These are phyloP conservation scores for Clarias macrocephalus DNA, from an alignment of 2,113 vertebrate species.

Conservation along the genomic window DNA sequence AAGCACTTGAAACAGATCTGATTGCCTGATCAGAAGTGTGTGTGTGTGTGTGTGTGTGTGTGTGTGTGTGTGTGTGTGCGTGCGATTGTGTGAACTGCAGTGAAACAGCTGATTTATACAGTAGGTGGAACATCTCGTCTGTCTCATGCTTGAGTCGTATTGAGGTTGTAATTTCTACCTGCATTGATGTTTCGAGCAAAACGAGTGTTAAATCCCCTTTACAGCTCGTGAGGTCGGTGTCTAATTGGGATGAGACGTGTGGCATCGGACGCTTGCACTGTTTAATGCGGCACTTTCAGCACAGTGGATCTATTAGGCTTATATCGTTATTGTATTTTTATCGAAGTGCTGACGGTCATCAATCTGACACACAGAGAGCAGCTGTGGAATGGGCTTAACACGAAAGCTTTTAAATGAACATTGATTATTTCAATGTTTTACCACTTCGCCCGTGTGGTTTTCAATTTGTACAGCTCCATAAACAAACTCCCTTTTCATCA, in stretches of 20 bases:
- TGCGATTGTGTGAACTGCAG: background rate
- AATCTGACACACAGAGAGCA: background rate
- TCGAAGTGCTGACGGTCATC: background rate
- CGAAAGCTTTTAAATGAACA: background rate
- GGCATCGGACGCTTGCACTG: background rate
- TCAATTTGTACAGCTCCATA: background rate
- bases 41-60: background rate
- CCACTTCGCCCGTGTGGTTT: background rate
- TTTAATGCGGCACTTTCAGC: background rate
- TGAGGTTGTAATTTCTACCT: constrained; percentile 1
- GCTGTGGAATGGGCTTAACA: background rate
- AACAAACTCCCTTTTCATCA: background rate
- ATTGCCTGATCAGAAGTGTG: constrained; percentile 1
- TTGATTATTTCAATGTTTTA: background rate
- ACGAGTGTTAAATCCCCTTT: constrained; percentile 4
- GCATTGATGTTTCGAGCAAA: background rate
- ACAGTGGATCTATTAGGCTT: background rate
- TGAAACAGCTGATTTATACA: background rate
- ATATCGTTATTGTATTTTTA: constrained; percentile 10
- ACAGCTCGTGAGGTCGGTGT: background rate
- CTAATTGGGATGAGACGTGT: constrained; percentile 15
- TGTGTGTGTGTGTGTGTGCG: no score
- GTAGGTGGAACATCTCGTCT: background rate
- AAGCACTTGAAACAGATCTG: background rate
- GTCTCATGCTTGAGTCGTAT: background rate